Percentiles rank a stretch among this genome's conserved stretches.
Conservation (phyloP, 2,113 vertebrate genomes). For the Mungos mungo region DNA sequence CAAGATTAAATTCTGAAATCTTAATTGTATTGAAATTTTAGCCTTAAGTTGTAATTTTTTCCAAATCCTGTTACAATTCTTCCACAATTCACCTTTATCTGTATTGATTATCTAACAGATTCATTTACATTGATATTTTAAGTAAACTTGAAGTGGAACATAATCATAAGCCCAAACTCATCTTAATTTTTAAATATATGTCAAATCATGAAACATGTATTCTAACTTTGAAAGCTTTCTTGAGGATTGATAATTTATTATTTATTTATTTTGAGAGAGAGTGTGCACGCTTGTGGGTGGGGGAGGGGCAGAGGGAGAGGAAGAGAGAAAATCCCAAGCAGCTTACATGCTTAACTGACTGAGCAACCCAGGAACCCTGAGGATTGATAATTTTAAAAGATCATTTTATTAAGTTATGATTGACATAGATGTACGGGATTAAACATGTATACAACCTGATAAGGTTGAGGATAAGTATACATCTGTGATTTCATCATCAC, state of each 20-base stretch:
- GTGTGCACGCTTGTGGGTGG: no score
- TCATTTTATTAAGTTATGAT: background rate
- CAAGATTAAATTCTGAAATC: slow-evolving; percentile 10
- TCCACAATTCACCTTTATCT: slow-evolving; percentile 10
- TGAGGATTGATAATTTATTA: background rate
- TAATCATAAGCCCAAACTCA: background rate
- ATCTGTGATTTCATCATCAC: background rate
- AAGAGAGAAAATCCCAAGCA: no score
- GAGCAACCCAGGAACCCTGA: no score
- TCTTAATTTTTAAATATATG: background rate
- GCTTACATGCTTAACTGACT: no score
- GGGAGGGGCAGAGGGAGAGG: no score
- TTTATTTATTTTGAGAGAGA: no score
- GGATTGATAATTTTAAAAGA: background rate
- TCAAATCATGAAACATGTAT: background rate
- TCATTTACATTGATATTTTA: slow-evolving; percentile 10
- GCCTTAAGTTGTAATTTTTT: background rate
- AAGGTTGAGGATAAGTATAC: background rate
- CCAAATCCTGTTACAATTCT: background rate
- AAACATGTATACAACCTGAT: background rate
- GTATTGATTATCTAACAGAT: background rate
- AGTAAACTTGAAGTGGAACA: background rate
- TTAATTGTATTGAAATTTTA: slow-evolving; percentile 16
- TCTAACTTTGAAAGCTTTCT: background rate
- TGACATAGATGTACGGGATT: background rate